Conservation (phyloP, 2,797 vertebrate species). For the Oreortyx pictus region DNA sequence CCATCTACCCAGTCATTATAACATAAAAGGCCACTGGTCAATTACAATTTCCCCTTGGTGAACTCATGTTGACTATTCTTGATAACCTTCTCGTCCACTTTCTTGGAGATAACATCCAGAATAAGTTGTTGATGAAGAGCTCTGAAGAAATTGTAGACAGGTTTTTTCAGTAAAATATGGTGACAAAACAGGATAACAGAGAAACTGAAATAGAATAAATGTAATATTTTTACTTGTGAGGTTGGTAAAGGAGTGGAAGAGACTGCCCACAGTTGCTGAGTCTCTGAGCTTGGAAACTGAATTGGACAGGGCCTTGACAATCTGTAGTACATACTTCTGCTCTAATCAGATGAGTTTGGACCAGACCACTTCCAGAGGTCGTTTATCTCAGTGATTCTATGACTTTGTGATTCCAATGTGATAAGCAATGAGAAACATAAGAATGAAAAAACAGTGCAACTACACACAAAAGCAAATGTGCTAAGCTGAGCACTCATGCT, state of each 20-base stretch:
- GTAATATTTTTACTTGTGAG: background rate
- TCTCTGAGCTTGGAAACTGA: background rate
- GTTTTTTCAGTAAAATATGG: background rate
- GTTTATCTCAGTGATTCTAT: background rate
- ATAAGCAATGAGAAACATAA: background rate
- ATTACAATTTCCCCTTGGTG: background rate
- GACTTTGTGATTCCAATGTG: background rate
- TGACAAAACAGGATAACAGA: background rate
- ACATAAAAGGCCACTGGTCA: background rate
- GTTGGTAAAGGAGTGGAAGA: background rate
- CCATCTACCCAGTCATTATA: too few species aligned
- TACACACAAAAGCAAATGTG: background rate
- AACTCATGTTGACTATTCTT: background rate
- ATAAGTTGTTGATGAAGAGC: background rate
- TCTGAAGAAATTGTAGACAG: background rate
- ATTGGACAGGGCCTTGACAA: background rate
- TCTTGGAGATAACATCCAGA: background rate
- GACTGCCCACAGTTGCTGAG: rapidly evolving
- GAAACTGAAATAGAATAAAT: background rate
- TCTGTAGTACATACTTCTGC: background rate
- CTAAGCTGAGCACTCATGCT: background rate
- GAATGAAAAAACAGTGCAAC: background rate
- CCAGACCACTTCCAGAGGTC: background rate
- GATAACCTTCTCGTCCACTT: background rate
- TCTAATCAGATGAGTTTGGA: background rate